phyloP scores from a whole-genome alignment of 2,888 invertebrate species.

The Chalcis sispes region DNA sequence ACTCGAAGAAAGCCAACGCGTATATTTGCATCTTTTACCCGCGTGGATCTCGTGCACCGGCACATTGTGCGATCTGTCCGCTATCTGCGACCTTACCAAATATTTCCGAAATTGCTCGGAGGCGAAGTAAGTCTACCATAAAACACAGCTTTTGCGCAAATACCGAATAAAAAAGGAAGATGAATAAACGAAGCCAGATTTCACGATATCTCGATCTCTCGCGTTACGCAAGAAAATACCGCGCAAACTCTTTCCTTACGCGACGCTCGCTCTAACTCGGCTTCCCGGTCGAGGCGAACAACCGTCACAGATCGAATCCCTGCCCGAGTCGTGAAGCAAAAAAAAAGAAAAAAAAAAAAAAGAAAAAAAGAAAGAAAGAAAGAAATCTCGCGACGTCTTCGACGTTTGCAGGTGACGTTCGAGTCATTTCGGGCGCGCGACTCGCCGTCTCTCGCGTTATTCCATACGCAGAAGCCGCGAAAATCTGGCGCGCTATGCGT shows the following conservation, averaged over 20 bases:
- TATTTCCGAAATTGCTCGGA: conserved; percentile 4
- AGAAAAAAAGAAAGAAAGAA: no score
- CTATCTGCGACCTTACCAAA: not conserved
- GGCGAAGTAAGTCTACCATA: no score
- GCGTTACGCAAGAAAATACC: conserved; percentile 25
- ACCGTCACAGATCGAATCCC: not conserved
- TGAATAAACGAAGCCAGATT: conserved; percentile 23
- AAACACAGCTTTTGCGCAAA: not conserved
- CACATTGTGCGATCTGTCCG: not conserved
- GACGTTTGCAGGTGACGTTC: not conserved
- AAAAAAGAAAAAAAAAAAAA: no score
- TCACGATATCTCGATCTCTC: conserved; percentile 30
- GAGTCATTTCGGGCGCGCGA: not conserved
- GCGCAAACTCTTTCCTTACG: not conserved
- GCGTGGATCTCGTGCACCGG: not conserved
- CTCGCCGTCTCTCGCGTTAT: not conserved
- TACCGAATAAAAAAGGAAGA: not conserved
- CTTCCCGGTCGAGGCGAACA: conserved; percentile 31
- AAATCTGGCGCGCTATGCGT: no score
- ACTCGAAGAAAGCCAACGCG: conserved; percentile 10
- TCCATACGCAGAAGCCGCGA: not conserved
- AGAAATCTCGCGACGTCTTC: no score
- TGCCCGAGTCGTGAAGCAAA: not conserved
- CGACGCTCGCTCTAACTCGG: conserved; percentile 23
- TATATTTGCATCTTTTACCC: not conserved